Evolutionary conservation across 2,888 invertebrate species (phyloP).

Genomic region (Deilephila elpenor): DNA sequence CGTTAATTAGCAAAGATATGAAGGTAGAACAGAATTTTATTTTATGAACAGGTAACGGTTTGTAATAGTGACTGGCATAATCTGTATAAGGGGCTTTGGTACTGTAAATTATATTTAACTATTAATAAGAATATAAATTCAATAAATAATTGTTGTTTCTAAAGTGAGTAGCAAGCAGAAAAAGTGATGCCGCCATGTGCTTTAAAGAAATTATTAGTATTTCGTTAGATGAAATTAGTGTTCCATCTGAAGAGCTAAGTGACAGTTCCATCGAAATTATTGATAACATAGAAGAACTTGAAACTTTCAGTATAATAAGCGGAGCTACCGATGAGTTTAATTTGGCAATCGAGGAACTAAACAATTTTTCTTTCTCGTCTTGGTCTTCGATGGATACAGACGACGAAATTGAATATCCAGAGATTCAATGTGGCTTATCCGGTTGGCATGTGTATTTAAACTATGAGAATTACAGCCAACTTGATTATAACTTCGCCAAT

Average conservation of each 20-base stretch:
- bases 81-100: too few species aligned
- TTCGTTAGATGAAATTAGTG: neutral
- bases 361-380: neutral
- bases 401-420: neutral
- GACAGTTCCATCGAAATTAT: neutral
- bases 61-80: too few species aligned
- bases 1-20: too few species aligned
- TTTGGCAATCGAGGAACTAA: neutral
- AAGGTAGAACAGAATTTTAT: too few species aligned
- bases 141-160: neutral
- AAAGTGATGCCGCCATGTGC: neutral
- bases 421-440: neutral
- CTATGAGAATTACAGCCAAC: neutral
- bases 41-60: too few species aligned
- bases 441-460: neutral
- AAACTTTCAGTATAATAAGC: neutral
- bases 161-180: neutral
- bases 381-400: neutral
- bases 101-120: too few species aligned
- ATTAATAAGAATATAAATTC: too few species aligned
- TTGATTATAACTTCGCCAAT: neutral
- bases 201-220: neutral
- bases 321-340: neutral
- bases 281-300: neutral
- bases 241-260: neutral